Conservation (phyloP, 2,113 vertebrate species). For the Falcunculus frontatus region DNA sequence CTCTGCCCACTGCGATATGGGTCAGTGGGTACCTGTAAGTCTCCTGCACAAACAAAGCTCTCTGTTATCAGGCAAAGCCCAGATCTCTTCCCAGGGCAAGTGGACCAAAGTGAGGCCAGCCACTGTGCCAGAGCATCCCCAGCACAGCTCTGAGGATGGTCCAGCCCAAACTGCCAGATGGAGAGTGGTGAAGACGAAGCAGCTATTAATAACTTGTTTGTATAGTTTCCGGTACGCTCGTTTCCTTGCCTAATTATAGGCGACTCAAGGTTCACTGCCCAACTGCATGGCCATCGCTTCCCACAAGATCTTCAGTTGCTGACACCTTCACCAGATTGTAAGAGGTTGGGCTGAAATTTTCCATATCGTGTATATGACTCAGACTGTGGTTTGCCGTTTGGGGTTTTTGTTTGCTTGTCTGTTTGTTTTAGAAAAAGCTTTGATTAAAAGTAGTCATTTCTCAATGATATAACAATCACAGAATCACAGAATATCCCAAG, state of each 20-base stretch:
- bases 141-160: fast-evolving
- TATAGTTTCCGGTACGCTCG: neutral
- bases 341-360: neutral
- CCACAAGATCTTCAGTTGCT: neutral
- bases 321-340: neutral
- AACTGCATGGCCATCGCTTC: neutral
- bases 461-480: neutral
- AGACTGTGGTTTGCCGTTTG: neutral
- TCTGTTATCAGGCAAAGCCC: fast-evolving
- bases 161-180: neutral
- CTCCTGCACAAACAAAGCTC: fast-evolving
- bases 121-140: fast-evolving
- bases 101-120: fast-evolving
- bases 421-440: neutral
- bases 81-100: fast-evolving
- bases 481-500: neutral
- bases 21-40: too few species aligned
- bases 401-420: neutral
- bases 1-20: fast-evolving
- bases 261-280: neutral
- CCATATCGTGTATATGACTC: neutral
- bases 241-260: conserved; percentile 26
- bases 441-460: neutral
- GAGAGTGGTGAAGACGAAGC: neutral
- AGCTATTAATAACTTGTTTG: conserved; percentile 15